Conservation (phyloP, 2,888 invertebrate genomes). For the Ethmia dodecea region DNA sequence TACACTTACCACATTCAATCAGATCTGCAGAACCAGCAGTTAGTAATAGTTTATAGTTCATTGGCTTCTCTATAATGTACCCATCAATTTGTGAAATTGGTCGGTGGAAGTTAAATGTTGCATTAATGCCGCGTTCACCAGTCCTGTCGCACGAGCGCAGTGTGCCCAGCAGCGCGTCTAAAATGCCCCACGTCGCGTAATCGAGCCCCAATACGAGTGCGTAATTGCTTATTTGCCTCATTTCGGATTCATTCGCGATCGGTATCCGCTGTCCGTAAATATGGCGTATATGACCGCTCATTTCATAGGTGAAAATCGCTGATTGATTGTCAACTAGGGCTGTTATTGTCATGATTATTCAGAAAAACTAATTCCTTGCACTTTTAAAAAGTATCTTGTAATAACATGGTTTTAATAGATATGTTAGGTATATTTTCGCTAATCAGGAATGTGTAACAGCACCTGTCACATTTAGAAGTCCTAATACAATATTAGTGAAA, state of each 20-base stretch:
- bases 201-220: slow-evolving; percentile 57
- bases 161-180: slow-evolving; percentile 40
- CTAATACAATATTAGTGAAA: too few relatives aligned
- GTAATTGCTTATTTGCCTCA: slow-evolving; percentile 74
- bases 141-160: neutral
- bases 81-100: neutral
- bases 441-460: too few relatives aligned
- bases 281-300: slow-evolving; percentile 21
- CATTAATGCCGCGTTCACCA: slow-evolving; percentile 3
- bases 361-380: too few relatives aligned
- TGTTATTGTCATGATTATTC: too few relatives aligned
- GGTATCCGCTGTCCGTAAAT: slow-evolving; percentile 34
- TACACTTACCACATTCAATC: too few relatives aligned
- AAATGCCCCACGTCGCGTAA: slow-evolving; percentile 57
- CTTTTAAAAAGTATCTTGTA: too few relatives aligned
- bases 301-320: neutral
- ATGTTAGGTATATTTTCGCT: too few relatives aligned
- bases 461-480: too few relatives aligned
- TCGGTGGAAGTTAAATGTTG: slow-evolving; percentile 3
- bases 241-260: slow-evolving; percentile 58
- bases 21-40: too few relatives aligned
- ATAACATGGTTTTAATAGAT: too few relatives aligned
- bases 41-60: neutral
- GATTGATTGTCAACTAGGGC: neutral
- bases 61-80: neutral